Percentiles rank a stretch among this genome's conserved stretches.
phyloP scores from a whole-genome alignment of 2,113 vertebrate genomes.

The Atrichornis clamosus region DNA sequence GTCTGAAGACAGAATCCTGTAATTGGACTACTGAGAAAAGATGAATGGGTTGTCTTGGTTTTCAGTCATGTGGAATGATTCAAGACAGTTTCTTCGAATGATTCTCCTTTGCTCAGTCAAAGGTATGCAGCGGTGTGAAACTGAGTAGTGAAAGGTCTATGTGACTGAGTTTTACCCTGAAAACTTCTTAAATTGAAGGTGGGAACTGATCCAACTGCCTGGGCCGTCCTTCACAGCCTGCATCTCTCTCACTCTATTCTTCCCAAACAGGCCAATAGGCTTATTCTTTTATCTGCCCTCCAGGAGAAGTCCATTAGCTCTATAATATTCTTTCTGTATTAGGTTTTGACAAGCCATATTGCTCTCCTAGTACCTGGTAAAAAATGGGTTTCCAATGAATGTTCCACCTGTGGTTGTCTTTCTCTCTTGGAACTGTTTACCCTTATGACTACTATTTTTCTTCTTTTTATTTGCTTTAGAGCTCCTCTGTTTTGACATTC shows the following conservation, averaged over 20 bases:
- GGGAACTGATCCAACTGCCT: neutral
- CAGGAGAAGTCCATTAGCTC: neutral
- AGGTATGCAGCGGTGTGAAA: neutral
- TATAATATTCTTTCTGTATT: neutral
- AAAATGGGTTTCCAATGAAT: neutral
- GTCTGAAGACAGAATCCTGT: neutral
- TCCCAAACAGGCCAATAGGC: neutral
- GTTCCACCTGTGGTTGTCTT: neutral
- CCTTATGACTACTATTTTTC: conserved; percentile 35
- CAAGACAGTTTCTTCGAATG: neutral
- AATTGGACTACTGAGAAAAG: neutral
- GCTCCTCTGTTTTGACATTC: neutral
- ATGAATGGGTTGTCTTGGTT: neutral
- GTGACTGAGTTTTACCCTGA: neutral
- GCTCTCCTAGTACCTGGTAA: neutral
- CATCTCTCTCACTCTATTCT: neutral
- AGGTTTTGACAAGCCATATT: neutral
- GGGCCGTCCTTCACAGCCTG: neutral
- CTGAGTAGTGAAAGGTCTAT: neutral
- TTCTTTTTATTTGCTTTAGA: conserved; percentile 37
- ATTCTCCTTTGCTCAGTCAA: neutral
- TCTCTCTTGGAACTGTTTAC: neutral
- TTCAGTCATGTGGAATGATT: neutral
- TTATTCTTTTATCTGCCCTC: neutral
- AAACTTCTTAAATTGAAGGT: neutral